phyloP scores from a whole-genome alignment of 2,888 invertebrate genomes.

The Acronicta aceris region DNA sequence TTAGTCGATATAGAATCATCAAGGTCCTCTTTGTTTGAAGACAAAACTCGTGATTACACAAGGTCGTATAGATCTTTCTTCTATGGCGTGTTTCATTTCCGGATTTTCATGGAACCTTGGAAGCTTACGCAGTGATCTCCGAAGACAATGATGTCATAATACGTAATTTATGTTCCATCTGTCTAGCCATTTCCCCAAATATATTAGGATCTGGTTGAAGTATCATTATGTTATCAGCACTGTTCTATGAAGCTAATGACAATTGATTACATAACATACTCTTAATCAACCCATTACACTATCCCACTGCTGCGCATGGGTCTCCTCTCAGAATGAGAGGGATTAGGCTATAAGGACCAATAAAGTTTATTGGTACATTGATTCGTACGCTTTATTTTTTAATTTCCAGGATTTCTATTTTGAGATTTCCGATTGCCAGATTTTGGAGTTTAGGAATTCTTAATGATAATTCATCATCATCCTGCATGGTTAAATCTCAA shows the following conservation, averaged over 20 bases:
- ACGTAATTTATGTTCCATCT: background rate
- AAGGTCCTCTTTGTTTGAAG: constrained; percentile 1
- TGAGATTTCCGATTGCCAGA: no score
- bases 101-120: background rate
- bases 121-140: background rate
- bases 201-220: background rate
- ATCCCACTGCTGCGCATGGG: no score
- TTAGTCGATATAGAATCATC: background rate
- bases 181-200: background rate
- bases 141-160: background rate
- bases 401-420: no score
- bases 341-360: no score
- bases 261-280: no score
- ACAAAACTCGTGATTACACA: constrained; percentile 1
- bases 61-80: constrained; percentile 1
- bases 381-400: no score
- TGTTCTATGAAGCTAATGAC: background rate
- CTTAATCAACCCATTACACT: no score
- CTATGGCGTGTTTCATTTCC: background rate
- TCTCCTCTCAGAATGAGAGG: no score
- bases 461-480: no score
- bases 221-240: background rate
- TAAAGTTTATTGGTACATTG: no score
- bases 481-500: no score
- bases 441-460: no score